Percentiles rank a stretch among this genome's conserved stretches.
phyloP scores from a whole-genome alignment of 2,888 invertebrate species.

The Muschampia plurimacula region DNA sequence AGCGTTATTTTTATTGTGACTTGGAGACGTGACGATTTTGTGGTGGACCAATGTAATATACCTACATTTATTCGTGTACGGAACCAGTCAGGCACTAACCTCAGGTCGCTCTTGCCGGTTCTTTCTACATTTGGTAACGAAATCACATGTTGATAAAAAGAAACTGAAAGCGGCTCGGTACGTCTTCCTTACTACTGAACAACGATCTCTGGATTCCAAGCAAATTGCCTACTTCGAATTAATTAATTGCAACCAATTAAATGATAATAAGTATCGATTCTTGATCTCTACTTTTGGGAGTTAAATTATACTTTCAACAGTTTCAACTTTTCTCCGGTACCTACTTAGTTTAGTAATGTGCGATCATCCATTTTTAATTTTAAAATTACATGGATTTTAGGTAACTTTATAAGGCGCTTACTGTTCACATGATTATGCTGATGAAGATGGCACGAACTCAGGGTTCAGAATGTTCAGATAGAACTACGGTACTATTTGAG shows the following conservation, averaged over 20 bases:
- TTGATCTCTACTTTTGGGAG: background rate
- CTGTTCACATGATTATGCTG: no score
- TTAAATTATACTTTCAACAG: slow-evolving; percentile 7
- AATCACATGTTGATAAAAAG: background rate
- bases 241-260: slow-evolving; percentile 36
- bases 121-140: background rate
- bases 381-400: no score
- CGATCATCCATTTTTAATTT: no score
- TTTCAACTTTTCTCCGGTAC: background rate
- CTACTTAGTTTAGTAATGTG: no score
- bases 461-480: no score
- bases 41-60: background rate
- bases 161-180: background rate
- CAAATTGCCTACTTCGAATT: slow-evolving; percentile 36
- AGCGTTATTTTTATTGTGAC: no score
- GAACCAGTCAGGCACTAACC: background rate
- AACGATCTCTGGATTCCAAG: slow-evolving; percentile 12
- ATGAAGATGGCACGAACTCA: no score
- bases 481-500: no score
- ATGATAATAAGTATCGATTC: slow-evolving; percentile 22
- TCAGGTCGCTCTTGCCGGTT: background rate
- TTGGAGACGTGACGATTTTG: no score
- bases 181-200: background rate
- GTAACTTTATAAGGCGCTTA: no score
- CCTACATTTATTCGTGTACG: background rate